These are phyloP conservation scores for Lytechinus variegatus DNA, from an alignment of 35 echinoderm and acorn worm genomes.

Conservation along the genomic window DNA sequence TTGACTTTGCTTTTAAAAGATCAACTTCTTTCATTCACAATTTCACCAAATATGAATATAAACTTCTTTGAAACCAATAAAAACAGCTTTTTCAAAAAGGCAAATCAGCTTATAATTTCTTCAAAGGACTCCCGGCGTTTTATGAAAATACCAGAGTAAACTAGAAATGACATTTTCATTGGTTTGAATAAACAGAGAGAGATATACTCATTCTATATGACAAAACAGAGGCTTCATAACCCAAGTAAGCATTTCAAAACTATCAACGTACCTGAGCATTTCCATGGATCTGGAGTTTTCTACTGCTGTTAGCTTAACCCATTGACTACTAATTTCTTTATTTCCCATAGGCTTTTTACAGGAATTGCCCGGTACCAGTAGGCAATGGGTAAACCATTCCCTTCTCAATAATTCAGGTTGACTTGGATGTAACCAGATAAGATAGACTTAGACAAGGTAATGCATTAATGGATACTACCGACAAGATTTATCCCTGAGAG, in stretches of 20 bases:
- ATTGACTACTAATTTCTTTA: too few species aligned
- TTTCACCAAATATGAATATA: not conserved
- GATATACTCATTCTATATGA: not conserved
- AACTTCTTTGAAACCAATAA: not conserved
- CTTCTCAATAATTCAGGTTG: not conserved
- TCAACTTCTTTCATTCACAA: slow-evolving; percentile 6
- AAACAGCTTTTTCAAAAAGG: not conserved
- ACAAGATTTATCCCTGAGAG: not conserved
- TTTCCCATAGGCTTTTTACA: too few species aligned
- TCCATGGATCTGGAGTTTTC: not conserved
- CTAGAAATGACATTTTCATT: not conserved
- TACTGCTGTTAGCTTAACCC: not conserved
- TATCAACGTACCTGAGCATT: not conserved
- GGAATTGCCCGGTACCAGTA: too few species aligned
- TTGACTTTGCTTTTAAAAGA: not conserved
- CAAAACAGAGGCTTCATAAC: not conserved
- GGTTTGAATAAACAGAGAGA: not conserved
- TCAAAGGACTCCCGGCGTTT: not conserved
- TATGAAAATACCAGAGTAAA: not conserved
- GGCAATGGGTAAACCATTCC: not conserved
- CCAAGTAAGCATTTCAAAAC: not conserved
- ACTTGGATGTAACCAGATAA: not conserved
- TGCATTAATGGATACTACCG: not conserved
- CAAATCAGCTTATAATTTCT: not conserved
- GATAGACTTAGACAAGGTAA: not conserved